Base-by-base conservation (phyloP, 2,113 vertebrate genomes). In the Percina caprodes region DNA sequence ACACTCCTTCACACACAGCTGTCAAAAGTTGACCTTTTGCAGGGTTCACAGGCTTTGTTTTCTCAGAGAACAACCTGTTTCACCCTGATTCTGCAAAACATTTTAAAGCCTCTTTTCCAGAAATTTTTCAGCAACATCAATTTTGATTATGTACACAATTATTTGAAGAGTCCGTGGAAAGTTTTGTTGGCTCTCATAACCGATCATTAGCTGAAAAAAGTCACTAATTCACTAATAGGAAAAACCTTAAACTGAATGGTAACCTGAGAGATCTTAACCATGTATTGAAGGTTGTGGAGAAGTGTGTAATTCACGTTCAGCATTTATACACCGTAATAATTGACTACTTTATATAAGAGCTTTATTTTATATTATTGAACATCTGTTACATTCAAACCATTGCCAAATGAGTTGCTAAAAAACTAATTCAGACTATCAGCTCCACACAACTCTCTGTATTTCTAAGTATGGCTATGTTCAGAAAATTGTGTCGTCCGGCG, bases 11-110 rank as follows among this genome's bases (percentile, higher is more conserved):
- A 55, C 78, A 76, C 12, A 48, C 88, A 92, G 87, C 90, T 90
- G 91, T 87, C 88, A 82, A 88, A 91, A 86, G 86, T 79, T 26
- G 58, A 55, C 77, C 80, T 75, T 73, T 71, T 42, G 62, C 59
- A 0, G 84, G 49, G 80, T 75, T 83, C 26, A 2, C 68, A 56
- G 62, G 45, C 1, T 80, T 82, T 79, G 67, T 86, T 80, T 87
- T 82, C 81, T 60, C 70, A 21, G 51, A 82, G 69, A 83, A 65
- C 59, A 73, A 59, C 79, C 79, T 82, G 24, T 68, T 3, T 79
- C 75, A 76, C 69, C 79, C 74, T 21, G 54, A 82, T 86, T 79
- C 74, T 30, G 56, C 80, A 70, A 67, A 86, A 79, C 83, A 39
- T 21, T 69, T 59, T 15, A 23, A 61, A 75, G 24, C 45, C 46